Evolutionary conservation across 2,797 vertebrate species (phyloP), one percentile per base, ranked within the genome.

Genomic region (Eremophila alpestris): DNA sequence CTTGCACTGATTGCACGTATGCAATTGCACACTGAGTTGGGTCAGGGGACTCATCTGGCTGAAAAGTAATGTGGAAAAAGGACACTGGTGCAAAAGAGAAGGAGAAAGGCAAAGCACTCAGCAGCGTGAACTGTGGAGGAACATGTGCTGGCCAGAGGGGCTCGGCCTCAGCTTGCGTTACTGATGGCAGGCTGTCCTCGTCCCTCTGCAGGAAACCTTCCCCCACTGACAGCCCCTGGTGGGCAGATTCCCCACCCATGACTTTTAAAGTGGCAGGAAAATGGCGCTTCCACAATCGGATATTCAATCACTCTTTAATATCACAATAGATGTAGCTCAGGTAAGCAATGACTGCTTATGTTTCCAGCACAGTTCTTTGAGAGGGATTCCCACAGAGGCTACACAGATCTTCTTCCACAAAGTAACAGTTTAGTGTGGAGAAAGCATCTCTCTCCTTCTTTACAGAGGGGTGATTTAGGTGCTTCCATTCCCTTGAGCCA

Each of bases 41-140:
- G 48, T 63, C 78, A 70, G 60, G n/a, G 60, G 85, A 41, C 36
- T 76, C 45, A 48, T 41, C 56, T 63, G 56, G 30, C 49, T 77
- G 54, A 83, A 87, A 69, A 84, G 9, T 40, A 22, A 9, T 3
- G 20, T 43, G 41, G 52, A 40, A 89, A 81, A 92, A 69, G 59
- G 77, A 77, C n/a, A 22, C 4, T 65, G 16, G n/a, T 63, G 62
- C 30, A 38, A 65, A 90, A 9, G 20, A 43, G 16, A 36, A 24
- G 11, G 34, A 76, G 52, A 48, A 76, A 77, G 21, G 45, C 32
- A n/a, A 69, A 62, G 32, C 12, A 11, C 15, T 18, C 29, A 34
- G 45, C 22, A 21, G 22, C 0, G 0, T 14, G 21, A 38, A 7
- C 23, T 26, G 32, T 3, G 20, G 11, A 80, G 11, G 29, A 55